Evolutionary conservation across 2,113 vertebrate genomes (phyloP).

Genomic region (Odocoileus hemionus): DNA sequence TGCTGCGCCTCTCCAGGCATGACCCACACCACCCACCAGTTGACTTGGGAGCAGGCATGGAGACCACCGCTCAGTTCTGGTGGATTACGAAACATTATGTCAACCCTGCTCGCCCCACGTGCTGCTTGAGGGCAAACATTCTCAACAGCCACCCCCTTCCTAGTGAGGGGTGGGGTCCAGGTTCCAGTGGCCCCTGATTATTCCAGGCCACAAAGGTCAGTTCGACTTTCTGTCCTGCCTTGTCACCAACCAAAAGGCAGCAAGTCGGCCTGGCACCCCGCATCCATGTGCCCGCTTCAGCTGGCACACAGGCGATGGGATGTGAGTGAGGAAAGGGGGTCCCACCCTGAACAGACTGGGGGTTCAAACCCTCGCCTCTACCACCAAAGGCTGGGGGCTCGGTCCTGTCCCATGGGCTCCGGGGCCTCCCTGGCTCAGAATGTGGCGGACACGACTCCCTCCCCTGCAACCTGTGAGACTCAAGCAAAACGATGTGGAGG

Average conservation of each 20-base stretch:
- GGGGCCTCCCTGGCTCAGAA: background rate
- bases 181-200: background rate
- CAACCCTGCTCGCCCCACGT: slow-evolving; percentile 20
- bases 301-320: background rate
- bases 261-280: accelerated
- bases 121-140: slow-evolving; percentile 11
- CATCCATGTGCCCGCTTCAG: accelerated
- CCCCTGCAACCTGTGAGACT: background rate
- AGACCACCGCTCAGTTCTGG: slow-evolving; percentile 44
- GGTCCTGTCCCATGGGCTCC: too few species aligned
- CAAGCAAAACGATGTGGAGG: accelerated
- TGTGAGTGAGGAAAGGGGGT: background rate
- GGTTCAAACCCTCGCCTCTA: background rate
- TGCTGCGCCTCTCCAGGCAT: background rate
- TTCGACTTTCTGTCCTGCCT: accelerated
- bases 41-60: background rate
- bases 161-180: background rate
- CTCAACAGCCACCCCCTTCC: background rate
- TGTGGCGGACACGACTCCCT: background rate
- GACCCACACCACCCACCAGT: background rate
- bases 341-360: too few species aligned
- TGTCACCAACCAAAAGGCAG: background rate
- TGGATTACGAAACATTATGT: slow-evolving; percentile 46
- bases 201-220: background rate
- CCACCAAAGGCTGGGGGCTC: background rate